These are phyloP conservation scores for Melanotus villosus DNA, from an alignment of 2,888 invertebrate species.

Conservation along the genomic window DNA sequence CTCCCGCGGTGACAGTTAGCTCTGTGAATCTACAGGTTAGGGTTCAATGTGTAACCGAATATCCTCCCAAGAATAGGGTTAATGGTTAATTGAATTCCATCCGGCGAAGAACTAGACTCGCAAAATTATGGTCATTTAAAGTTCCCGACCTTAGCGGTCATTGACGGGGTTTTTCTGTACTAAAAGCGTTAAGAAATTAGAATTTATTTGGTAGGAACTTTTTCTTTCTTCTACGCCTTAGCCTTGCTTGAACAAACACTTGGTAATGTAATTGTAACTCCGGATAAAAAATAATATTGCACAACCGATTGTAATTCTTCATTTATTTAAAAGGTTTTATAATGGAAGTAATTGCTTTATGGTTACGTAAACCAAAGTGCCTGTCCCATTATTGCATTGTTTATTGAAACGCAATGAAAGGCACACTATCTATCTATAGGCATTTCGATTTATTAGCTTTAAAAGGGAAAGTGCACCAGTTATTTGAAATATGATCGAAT, in stretches of 20 bases:
- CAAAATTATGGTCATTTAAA: not conserved
- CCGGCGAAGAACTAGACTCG: not conserved
- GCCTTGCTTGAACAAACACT: too few species aligned
- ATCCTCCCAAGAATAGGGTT: conserved; percentile 15
- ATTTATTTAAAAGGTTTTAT: too few species aligned
- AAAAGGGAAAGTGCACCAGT: conserved; percentile 53
- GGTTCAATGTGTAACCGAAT: conserved; percentile 26
- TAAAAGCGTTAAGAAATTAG: too few species aligned
- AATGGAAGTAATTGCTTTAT: conserved; percentile 4
- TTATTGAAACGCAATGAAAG: conserved; percentile 32
- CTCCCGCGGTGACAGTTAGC: conserved; percentile 48
- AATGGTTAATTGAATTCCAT: conserved; percentile 20
- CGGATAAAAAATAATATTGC: too few species aligned
- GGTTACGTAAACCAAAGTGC: conserved; percentile 21
- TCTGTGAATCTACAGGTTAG: conserved; percentile 45
- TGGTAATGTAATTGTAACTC: too few species aligned
- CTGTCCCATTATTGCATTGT: conserved; percentile 28
- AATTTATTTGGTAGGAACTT: too few species aligned
- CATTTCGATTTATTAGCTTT: conserved; percentile 46
- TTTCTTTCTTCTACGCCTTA: too few species aligned
- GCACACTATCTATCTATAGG: conserved; percentile 39
- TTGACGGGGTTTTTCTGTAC: not conserved
- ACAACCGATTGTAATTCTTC: too few species aligned
- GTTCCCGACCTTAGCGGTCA: not conserved
- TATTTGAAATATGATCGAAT: conserved; percentile 49